A percentile compares a stretch with the other conserved stretches of the same genome.
phyloP scores from a whole-genome alignment of 2,888 invertebrate genomes.

The Ganaspis brasiliensis region DNA sequence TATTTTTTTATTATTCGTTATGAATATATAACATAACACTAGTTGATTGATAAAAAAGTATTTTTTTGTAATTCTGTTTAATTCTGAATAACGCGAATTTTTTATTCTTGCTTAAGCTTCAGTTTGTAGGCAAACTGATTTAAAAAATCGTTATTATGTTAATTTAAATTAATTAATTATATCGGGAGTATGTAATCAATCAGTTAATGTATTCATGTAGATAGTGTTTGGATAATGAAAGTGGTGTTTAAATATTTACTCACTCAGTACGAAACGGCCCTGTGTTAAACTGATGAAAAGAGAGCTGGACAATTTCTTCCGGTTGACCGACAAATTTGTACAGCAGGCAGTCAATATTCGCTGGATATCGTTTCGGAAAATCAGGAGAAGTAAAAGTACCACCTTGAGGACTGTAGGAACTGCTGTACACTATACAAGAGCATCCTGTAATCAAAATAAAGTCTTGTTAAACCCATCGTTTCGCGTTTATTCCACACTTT shows the following conservation, averaged over 20 bases:
- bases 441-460: conserved; percentile 85
- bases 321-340: conserved; percentile 91
- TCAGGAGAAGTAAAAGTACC: conserved; percentile 93
- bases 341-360: conserved; percentile 89
- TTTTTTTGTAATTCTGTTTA: no score
- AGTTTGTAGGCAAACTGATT: no score
- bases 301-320: conserved; percentile 91
- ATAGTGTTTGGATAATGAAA: neutral
- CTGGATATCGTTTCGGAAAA: conserved; percentile 89
- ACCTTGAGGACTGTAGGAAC: conserved; percentile 89
- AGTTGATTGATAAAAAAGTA: no score
- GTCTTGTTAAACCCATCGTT: conserved; percentile 19
- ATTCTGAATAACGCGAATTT: no score
- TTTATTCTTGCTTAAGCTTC: no score
- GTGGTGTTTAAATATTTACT: neutral
- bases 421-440: conserved; percentile 91
- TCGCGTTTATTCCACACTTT: neutral
- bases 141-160: no score
- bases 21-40: no score
- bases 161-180: no score
- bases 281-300: conserved; percentile 89
- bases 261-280: conserved; percentile 28
- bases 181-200: no score
- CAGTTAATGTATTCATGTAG: neutral
- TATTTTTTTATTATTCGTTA: no score